These are phyloP conservation scores for Opisthocomus hoazin DNA, from an alignment of 2,113 vertebrate genomes.

Conservation along the genomic window DNA sequence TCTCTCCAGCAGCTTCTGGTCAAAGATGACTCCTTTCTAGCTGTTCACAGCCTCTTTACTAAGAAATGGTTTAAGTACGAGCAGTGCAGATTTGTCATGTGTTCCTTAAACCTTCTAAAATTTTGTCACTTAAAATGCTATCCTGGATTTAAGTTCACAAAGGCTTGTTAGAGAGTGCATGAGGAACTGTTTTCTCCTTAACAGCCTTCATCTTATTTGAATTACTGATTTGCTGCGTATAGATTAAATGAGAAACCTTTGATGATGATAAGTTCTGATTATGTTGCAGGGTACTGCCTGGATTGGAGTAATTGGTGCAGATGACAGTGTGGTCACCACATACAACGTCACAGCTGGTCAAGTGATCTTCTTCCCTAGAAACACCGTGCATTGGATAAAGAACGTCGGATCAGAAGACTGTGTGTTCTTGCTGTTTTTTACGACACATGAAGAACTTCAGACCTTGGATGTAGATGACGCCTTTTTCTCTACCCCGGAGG, in stretches of 20 bases:
- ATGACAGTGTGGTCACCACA: background rate
- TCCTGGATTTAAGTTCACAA: background rate
- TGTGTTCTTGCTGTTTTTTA: constrained; percentile 69
- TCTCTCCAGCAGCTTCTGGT: background rate
- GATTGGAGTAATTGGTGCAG: constrained; percentile 62
- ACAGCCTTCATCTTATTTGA: background rate
- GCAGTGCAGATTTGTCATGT: background rate
- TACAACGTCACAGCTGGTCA: constrained; percentile 68
- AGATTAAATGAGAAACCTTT: background rate
- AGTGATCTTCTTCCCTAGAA: constrained; percentile 68
- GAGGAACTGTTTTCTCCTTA: background rate
- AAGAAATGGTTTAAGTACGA: background rate
- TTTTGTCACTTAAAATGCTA: background rate
- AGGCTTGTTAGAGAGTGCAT: background rate
- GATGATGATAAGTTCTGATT: background rate
- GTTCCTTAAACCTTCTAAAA: background rate
- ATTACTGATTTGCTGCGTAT: rapidly evolving
- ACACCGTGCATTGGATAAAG: constrained; percentile 70
- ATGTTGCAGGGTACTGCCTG: constrained; percentile 59
- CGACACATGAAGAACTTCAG: constrained; percentile 68
- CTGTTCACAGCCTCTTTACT: background rate
- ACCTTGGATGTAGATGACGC: constrained; percentile 69
- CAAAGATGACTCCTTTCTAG: background rate
- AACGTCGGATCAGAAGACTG: constrained; percentile 64
- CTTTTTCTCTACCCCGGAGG: constrained; percentile 66